Conservation (phyloP, 2,888 invertebrate species). For the Mesodorylaimus sp. region DNA sequence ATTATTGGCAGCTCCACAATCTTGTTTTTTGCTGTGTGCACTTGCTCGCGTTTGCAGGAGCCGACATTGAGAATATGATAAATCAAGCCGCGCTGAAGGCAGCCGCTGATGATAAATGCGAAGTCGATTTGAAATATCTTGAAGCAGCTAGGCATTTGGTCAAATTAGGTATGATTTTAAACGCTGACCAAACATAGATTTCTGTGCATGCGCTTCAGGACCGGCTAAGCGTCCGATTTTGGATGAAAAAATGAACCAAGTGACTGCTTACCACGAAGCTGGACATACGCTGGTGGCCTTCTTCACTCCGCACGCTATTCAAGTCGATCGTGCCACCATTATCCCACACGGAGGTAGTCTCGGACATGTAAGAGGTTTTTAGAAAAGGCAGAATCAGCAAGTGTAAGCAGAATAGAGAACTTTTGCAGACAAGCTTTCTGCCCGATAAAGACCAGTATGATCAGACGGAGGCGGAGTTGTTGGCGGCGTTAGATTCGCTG, state of each 20-base stretch:
- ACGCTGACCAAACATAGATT: no score
- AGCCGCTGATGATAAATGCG: slow-evolving; percentile 73
- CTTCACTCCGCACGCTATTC: slow-evolving; percentile 48
- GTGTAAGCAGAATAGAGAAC: no score
- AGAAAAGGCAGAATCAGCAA: no score
- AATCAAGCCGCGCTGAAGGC: slow-evolving; percentile 63
- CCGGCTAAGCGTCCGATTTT: slow-evolving; percentile 59
- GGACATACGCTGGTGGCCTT: slow-evolving; percentile 86
- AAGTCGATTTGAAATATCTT: slow-evolving; percentile 71
- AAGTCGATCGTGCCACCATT: slow-evolving; percentile 86
- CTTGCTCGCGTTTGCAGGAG: slow-evolving; percentile 51
- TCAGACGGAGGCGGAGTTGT: slow-evolving; percentile 48
- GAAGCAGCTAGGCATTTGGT: slow-evolving; percentile 87
- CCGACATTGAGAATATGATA: slow-evolving; percentile 92
- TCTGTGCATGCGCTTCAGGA: slow-evolving; percentile 34
- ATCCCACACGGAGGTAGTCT: slow-evolving; percentile 80
- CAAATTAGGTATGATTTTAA: slow-evolving; percentile 60
- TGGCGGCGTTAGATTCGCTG: slow-evolving; percentile 86
- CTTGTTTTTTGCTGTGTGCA: no score
- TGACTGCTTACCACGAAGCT: slow-evolving; percentile 92
- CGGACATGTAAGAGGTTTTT: slow-evolving; percentile 49
- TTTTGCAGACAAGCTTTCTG: slow-evolving; percentile 62
- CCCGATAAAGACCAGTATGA: slow-evolving; percentile 81
- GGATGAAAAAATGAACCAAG: slow-evolving; percentile 72
- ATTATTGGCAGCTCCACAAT: no score